phyloP scores from a whole-genome alignment of 2,113 vertebrate species.

The Odocoileus virginianus region DNA sequence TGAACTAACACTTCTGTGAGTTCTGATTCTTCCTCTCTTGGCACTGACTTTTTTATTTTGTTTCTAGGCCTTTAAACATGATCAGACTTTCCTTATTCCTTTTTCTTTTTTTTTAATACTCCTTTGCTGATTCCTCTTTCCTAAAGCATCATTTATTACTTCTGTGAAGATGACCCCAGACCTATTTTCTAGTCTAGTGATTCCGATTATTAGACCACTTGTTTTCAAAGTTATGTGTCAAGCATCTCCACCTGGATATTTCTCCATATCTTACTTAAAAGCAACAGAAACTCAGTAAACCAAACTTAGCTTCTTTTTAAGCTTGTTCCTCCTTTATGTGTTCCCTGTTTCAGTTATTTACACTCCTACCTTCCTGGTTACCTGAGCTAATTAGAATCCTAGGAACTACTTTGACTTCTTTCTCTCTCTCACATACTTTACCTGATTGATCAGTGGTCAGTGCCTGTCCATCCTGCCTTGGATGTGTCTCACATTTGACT shows the following conservation, averaged over 20 bases:
- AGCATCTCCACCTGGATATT: not conserved
- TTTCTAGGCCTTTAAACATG: not conserved
- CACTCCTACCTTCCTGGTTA: not conserved
- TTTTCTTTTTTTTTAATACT: not conserved
- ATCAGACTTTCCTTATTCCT: not conserved
- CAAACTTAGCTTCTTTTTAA: not conserved
- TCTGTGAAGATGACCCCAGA: not conserved
- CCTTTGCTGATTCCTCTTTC: not conserved
- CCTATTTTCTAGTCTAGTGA: not conserved
- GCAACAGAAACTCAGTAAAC: not conserved
- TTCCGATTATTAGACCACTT: not conserved
- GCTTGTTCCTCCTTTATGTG: not conserved
- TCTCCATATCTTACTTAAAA: not conserved
- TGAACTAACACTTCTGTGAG: not conserved
- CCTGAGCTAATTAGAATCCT: not conserved
- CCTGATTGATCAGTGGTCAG: not conserved
- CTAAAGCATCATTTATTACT: not conserved
- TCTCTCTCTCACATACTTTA: not conserved
- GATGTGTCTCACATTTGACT: not conserved
- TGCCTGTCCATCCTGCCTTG: not conserved
- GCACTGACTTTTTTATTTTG: not conserved
- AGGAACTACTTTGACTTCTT: not conserved
- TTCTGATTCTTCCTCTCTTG: not conserved
- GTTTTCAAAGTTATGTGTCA: conserved; percentile 20
- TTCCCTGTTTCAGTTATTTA: not conserved